A percentile compares a stretch with the other conserved stretches of the same genome.
Evolutionary conservation across 2,797 vertebrate species (phyloP).

Genomic region (Myiotriccus ornatus): DNA sequence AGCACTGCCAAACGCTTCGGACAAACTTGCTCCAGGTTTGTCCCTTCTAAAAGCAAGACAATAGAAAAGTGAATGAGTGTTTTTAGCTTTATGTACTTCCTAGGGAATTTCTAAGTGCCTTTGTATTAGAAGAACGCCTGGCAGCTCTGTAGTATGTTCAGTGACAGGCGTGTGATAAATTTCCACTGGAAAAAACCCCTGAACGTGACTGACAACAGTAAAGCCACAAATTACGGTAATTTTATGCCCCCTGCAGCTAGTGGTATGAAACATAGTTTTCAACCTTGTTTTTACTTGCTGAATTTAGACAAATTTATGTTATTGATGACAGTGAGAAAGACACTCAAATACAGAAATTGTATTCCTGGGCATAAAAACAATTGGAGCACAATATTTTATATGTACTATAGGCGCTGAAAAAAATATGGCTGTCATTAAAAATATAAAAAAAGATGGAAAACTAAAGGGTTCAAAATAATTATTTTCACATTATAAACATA

Average conservation of each 20-base stretch:
- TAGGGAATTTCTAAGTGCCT: slow-evolving; percentile 48
- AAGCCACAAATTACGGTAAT: slow-evolving; percentile 76
- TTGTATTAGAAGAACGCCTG: slow-evolving; percentile 7
- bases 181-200: slow-evolving; percentile 64
- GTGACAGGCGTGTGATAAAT: slow-evolving; percentile 51
- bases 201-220: slow-evolving; percentile 63
- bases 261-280: slow-evolving; percentile 64
- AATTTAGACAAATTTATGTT: slow-evolving; percentile 70
- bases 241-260: slow-evolving; percentile 72
- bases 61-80: slow-evolving; percentile 14
- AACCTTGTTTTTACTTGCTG: slow-evolving; percentile 72
- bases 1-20: not conserved
- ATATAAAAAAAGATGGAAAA: not conserved
- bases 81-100: slow-evolving; percentile 41
- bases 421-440: not conserved
- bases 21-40: not conserved
- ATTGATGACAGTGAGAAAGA: slow-evolving; percentile 67
- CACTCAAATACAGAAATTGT: slow-evolving; percentile 61
- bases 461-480: not conserved
- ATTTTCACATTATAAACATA: not conserved
- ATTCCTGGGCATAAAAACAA: slow-evolving; percentile 39
- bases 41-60: slow-evolving; percentile 24
- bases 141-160: slow-evolving; percentile 26
- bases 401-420: not conserved
- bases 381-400: not conserved